phyloP scores from a whole-genome alignment of 53 echinoderm and acorn worm species.

The Apostichopus leukothele region DNA sequence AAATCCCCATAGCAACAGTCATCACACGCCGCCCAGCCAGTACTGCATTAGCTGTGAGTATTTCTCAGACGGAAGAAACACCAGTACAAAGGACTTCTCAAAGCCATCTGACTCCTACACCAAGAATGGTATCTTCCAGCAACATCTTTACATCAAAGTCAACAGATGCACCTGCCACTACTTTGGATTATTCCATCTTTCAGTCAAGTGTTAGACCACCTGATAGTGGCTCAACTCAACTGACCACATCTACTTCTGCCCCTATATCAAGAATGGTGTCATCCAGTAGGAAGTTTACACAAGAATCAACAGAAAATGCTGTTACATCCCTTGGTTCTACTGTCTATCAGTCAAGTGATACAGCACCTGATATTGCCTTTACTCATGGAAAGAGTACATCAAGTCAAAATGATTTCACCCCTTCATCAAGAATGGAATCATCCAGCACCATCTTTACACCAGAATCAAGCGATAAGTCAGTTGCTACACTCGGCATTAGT shows the following conservation, averaged over 20 bases:
- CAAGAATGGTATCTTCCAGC: slow-evolving; percentile 52
- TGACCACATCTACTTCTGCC: too few relatives aligned
- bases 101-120: slow-evolving; percentile 47
- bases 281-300: neutral
- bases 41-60: too few relatives aligned
- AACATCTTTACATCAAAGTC: neutral
- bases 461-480: neutral
- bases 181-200: neutral
- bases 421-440: slow-evolving; percentile 48
- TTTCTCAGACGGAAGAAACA: too few relatives aligned
- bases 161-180: neutral
- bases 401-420: slow-evolving; percentile 47
- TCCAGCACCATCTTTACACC: slow-evolving; percentile 17
- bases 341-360: too few relatives aligned
- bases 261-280: neutral
- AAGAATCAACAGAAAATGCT: neutral
- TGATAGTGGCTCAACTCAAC: neutral
- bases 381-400: neutral
- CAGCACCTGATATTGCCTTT: neutral
- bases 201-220: neutral
- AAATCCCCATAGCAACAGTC: too few relatives aligned
- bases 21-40: too few relatives aligned
- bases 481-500: neutral
- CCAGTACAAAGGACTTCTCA: neutral
- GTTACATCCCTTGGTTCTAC: too few relatives aligned